These are phyloP conservation scores for Rhinophrynus dorsalis DNA, from an alignment of 2,797 vertebrate species.

Conservation along the genomic window DNA sequence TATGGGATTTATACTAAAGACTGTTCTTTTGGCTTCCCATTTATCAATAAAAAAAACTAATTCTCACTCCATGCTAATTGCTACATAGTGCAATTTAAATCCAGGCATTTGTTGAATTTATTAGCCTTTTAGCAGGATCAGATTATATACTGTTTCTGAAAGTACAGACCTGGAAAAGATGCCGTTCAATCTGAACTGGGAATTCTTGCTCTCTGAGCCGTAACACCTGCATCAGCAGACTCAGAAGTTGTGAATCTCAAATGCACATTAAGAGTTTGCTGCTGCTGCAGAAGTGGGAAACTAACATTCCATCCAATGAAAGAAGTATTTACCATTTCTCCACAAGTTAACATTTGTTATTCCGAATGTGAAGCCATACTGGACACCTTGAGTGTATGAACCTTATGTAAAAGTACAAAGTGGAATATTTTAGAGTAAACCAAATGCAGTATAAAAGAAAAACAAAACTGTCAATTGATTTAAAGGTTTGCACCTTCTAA, in stretches of 20 bases:
- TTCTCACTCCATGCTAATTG: slow-evolving; percentile 19
- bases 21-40: not conserved
- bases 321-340: slow-evolving; percentile 3
- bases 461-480: no score
- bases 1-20: slow-evolving; percentile 38
- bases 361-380: slow-evolving; percentile 5
- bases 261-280: slow-evolving; percentile 39
- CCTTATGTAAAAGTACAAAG: no score
- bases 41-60: not conserved
- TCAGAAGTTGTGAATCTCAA: slow-evolving; percentile 41
- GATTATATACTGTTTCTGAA: slow-evolving; percentile 23
- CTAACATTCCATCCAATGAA: not conserved
- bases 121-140: slow-evolving; percentile 5
- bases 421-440: no score
- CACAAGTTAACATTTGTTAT: slow-evolving; percentile 3
- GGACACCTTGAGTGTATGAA: no score
- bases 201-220: slow-evolving; percentile 39
- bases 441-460: no score
- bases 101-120: slow-evolving; percentile 9
- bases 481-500: no score
- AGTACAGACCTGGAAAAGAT: slow-evolving; percentile 20
- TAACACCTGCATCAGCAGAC: slow-evolving; percentile 45
- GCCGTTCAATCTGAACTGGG: slow-evolving; percentile 24
- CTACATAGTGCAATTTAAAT: slow-evolving; percentile 21
- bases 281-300: slow-evolving; percentile 11